Evolutionary conservation across 2,797 vertebrate species (phyloP), one percentile per base, ranked within the genome.

Genomic region (Myotis vivesi): DNA sequence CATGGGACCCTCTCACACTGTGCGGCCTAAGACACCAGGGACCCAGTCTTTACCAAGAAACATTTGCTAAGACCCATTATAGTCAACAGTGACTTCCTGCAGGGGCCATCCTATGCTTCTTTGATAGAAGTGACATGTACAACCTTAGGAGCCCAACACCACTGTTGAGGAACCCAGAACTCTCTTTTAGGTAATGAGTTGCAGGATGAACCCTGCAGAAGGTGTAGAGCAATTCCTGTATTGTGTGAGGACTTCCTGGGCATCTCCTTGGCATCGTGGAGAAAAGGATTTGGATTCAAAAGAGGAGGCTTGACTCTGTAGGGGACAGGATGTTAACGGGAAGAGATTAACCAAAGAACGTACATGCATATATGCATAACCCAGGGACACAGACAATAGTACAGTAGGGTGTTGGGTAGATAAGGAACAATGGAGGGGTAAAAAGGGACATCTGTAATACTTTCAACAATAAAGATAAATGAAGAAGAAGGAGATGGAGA

Each of bases 191-290:
- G 76, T 66, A 80, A 10, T 4, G 57, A 49, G 15, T 19, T 66
- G 25, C 53, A 44, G 30, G 1, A 0, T 4, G 17, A n/a, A 9
- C 9, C 10, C 72, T 11, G 3, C 41, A 13, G 23, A 25, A 44
- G 0, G 4, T 2, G 0, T 5, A 13, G 7, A 36, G 36, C 7
- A 0, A 7, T 12, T 76, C 46, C 5, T 4, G 5, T 2, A 30
- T 25, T 46, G 15, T 3, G 17, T 0, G 4, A 19, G 7, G 41
- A 20, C 38, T 33, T 53, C 15, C 16, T 13, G 59, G 69, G 30
- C 20, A 11, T 19, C 33, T 66, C 46, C 22, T 4, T 3, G 41
- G 49, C 11, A 3, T 10, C 1, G 0, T 0, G 15, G 25, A 8
- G 38, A 33, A 33, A 46, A 73, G 62, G 72, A 9, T n/a, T 16